Evolutionary conservation across 2,888 invertebrate genomes (phyloP), one percentile per base, ranked within the genome.

Genomic region (Frankliniella intonsa): DNA sequence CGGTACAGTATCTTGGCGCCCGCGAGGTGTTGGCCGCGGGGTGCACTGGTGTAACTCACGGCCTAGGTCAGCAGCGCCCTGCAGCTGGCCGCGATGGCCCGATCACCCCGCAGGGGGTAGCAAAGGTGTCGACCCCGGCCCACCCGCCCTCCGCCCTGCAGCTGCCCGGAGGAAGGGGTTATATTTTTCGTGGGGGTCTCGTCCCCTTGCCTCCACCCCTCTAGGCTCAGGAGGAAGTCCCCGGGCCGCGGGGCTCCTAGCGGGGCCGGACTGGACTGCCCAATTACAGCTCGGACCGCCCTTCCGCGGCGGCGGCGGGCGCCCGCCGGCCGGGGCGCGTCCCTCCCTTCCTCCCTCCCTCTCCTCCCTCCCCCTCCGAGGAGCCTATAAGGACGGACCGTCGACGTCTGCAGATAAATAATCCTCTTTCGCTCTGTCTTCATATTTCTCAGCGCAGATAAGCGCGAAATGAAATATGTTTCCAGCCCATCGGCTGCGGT

Each of bases 401-500:
- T 14, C 62, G 25, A 12, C 69, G 69, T 76, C 69, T 25, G 69
- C 69, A 76, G 69, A 76, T 76, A 76, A 76, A 76, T 76, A 76
- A 76, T 76, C 69, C 69, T 9, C 69, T 76, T 76, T 76, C 69
- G 69, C 69, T 11, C 69, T 76, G 69, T 76, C 69, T 22, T 69
- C 69, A 76, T 76, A 76, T 76, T 76, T 76, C 69, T 76, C 69
- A 76, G 69, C 69, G 69, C 69, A 76, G 69, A 76, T 76, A 25
- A 76, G 25, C 69, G 69, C 69, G 69, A 76, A 76, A 76, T 76
- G 69, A 22, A 76, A n/a, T 76, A 22, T 22, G 69, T 69, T 76
- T 76, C 69, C 22, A 25, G 25, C 69, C 69, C 22, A 76, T 76
- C 69, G 25, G 22, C 69, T 12, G 14, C 14, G 55, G 55, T 55